Evolutionary conservation across 2,797 vertebrate genomes (phyloP), one percentile per base, ranked within the genome.

Genomic region (Phataginus tricuspis): DNA sequence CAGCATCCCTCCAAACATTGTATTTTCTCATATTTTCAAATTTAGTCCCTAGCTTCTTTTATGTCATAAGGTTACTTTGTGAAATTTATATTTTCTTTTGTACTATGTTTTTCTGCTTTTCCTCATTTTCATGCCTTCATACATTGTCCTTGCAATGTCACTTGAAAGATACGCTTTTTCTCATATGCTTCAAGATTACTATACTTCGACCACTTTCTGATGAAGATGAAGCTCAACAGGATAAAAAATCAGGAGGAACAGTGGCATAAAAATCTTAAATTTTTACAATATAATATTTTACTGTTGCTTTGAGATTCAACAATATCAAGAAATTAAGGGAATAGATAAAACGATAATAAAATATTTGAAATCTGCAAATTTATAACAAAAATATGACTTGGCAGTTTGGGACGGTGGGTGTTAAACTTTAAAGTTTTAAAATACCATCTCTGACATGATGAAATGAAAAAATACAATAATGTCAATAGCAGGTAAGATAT

Each of bases 401-500:
- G 10, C 66, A 51, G 21, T 3, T 45, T 91, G 91, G 45, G 86
- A 90, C 68, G 18, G 1, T 2, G 78, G 29, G 13, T 31, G 2
- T 71, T 14, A 91, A 34, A 25, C 49, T 74, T 21, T 64, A 45
- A 57, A 82, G 25, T 10, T 55, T 1, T 45, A 61, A 89, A 92
- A 91, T 25, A 55, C 55, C 3, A 74, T 5, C 84, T 61, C 49
- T 14, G n/a, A 66, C 64, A 86, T 87, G 3, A 74, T 6, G 83
- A 79, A 96, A 96, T 13, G 5, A 64, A 91, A 49, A 92, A 97
- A 66, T 90, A 91, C 0, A 94, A 74, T 71, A 63, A 63, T n/a
- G 27, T 53, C 53, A 90, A 74, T 12, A 93, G 63, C 19, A 31
- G 96, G 39, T 49, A 64, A 84, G 21, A 80, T 11, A 34, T 77